A percentile compares a stretch with the other conserved stretches of the same genome.
These are phyloP conservation scores for Eupithecia insigniata DNA, from an alignment of 2,888 invertebrate species.

Conservation along the genomic window DNA sequence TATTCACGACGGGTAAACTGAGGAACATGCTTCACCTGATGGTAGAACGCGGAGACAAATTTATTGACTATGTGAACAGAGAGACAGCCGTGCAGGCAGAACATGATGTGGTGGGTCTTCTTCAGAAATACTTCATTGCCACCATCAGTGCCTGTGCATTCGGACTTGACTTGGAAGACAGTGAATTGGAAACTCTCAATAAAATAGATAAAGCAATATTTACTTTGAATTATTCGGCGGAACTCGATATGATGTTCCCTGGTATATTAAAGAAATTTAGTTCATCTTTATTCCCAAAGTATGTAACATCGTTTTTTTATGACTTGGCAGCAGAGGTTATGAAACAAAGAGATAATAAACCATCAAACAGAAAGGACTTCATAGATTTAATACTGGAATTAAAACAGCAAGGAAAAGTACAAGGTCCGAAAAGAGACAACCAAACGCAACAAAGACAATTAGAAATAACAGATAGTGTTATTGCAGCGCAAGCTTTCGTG, in stretches of 20 bases:
- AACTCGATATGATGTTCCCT: slow-evolving; percentile 60
- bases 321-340: slow-evolving; percentile 51
- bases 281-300: slow-evolving; percentile 49
- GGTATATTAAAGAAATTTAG: slow-evolving; percentile 53
- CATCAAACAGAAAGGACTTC: slow-evolving; percentile 39
- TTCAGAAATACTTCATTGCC: slow-evolving; percentile 56
- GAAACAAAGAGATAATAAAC: slow-evolving; percentile 53
- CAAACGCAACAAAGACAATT: slow-evolving; percentile 39
- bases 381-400: slow-evolving; percentile 47
- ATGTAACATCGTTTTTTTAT: slow-evolving; percentile 50
- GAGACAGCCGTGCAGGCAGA: slow-evolving; percentile 41
- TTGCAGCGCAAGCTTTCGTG: slow-evolving; percentile 71
- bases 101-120: slow-evolving; percentile 49
- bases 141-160: slow-evolving; percentile 59
- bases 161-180: slow-evolving; percentile 56
- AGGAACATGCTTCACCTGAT: slow-evolving; percentile 63
- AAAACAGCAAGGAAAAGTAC: slow-evolving; percentile 51
- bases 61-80: slow-evolving; percentile 33
- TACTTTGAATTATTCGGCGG: slow-evolving; percentile 36
- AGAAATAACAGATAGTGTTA: slow-evolving; percentile 58
- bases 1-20: slow-evolving; percentile 66
- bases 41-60: slow-evolving; percentile 46
- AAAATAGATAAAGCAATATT: slow-evolving; percentile 45
- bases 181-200: slow-evolving; percentile 40
- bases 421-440: slow-evolving; percentile 38